Conservation (phyloP, 2,797 vertebrate genomes). For the Phataginus tricuspis region DNA sequence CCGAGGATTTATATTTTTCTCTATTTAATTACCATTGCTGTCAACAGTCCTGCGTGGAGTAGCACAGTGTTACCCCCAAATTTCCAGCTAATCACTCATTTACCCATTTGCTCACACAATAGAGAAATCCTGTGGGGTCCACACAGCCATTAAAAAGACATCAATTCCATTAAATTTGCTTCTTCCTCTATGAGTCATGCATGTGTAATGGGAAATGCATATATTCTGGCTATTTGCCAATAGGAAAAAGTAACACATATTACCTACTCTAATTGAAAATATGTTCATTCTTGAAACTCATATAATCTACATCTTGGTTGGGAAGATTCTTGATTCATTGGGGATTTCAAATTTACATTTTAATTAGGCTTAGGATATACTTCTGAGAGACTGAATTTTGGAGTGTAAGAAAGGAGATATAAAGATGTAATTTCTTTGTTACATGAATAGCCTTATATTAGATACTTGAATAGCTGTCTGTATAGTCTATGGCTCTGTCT, state of each 20-base stretch:
- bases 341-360: conserved; percentile 68
- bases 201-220: conserved; percentile 16
- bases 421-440: conserved; percentile 56
- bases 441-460: not conserved
- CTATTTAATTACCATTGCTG: not conserved
- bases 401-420: conserved; percentile 32
- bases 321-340: conserved; percentile 52
- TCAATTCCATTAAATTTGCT: conserved; percentile 25
- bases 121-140: not conserved
- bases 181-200: not conserved
- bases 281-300: conserved; percentile 62
- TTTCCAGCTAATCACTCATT: not conserved
- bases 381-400: conserved; percentile 51
- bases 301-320: conserved; percentile 43
- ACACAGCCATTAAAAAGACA: not conserved
- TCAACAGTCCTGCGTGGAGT: not conserved
- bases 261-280: conserved; percentile 49
- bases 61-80: not conserved
- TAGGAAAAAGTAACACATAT: not conserved
- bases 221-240: conserved; percentile 39
- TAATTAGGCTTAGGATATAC: conserved; percentile 59
- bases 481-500: not conserved
- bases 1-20: not conserved
- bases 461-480: not conserved
- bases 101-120: not conserved